A percentile compares a stretch with the other conserved stretches of the same genome.
These are phyloP conservation scores for Gallinago stenura DNA, from an alignment of 2,797 vertebrate species.

Conservation along the genomic window DNA sequence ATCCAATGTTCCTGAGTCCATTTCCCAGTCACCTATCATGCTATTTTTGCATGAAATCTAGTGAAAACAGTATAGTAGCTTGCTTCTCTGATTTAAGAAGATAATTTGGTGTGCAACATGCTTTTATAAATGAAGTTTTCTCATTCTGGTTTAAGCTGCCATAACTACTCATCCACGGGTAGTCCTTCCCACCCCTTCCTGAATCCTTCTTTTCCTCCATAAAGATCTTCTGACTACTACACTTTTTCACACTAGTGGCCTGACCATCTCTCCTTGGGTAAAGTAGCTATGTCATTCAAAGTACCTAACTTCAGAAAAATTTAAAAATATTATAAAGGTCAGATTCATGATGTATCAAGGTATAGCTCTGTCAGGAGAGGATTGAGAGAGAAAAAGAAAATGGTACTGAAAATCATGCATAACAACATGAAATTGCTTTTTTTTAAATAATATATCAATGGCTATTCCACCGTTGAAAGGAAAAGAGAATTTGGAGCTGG, in stretches of 20 bases:
- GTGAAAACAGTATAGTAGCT: neutral
- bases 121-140: neutral
- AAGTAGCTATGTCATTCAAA: neutral
- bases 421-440: neutral
- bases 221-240: neutral
- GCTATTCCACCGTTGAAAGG: neutral
- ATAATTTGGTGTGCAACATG: neutral
- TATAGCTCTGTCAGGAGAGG: neutral
- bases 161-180: neutral
- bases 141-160: neutral
- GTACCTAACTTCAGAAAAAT: neutral
- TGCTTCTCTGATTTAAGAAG: neutral
- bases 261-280: neutral
- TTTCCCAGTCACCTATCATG: neutral
- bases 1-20: neutral
- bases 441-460: neutral
- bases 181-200: neutral
- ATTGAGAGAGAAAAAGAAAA: neutral
- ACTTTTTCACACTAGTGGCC: neutral
- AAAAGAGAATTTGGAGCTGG: neutral
- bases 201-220: neutral
- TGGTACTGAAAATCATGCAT: neutral
- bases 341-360: neutral
- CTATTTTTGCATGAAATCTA: neutral
- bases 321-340: neutral